Base-by-base conservation (phyloP, 1,140 invertebrate genomes). In the Armadillidium nasatum region DNA sequence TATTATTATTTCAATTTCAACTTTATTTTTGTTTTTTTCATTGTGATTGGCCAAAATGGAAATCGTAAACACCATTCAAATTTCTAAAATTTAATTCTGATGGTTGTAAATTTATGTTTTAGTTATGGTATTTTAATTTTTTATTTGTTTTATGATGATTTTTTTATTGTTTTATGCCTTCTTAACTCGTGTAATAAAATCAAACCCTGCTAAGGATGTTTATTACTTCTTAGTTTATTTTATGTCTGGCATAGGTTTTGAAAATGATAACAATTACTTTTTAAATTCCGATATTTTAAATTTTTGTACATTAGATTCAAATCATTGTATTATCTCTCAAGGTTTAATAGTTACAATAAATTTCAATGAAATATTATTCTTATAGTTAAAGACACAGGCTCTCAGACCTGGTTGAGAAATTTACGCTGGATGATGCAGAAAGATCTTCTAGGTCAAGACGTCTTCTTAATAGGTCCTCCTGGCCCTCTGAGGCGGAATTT, bases 351-450 rank as follows among this genome's bases (percentile, higher is more conserved):
- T 60, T 60, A 60, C 7, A 4, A 60, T 60, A 60, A 60, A 2
- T 15, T 4, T 1, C 50, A 15, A 3, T 60, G 19, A 15, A 15
- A 60, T 60, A 7, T 13, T 60, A 2, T 60, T 19, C 4, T 60
- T 7, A 60, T 19, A 60, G 50, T 60, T 15, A 60, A 7, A 60
- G 11, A 60, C 7, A 2, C 11, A 7, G 50, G 11, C 11, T 60
- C 89, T 73, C 93, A 96, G 86, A 90, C 90, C 69, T 89, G 89
- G n/a, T 84, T 96, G 6, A 88, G 89, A 70, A 91, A 96, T 84
- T 86, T 97, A 81, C 88, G 91, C 89, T 97, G 95, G 95, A 96
- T 97, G 89, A 89, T 96, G 84, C 94, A 97, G 83, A 97, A 97
- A 84, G 94, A 98, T 86, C 83, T 89, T 22, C 85, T 99, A 0